phyloP scores from a whole-genome alignment of 2,888 invertebrate species.

The Alviniconcha strummeri region DNA sequence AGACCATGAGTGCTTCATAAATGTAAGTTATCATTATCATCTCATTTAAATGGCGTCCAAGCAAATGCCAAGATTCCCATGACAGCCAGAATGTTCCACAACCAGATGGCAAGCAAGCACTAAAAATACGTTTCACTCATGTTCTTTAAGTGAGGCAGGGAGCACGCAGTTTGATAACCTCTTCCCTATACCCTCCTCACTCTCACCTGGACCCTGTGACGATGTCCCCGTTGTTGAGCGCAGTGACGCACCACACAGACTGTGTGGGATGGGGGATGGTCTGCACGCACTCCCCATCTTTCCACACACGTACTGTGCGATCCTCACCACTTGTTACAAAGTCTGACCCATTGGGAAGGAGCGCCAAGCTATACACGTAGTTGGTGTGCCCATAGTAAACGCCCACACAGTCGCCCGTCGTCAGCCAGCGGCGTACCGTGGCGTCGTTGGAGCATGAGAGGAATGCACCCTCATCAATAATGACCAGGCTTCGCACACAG shows the following conservation, averaged over 20 bases:
- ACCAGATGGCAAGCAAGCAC: too few relatives aligned
- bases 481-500: constrained; percentile 88
- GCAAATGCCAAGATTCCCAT: too few relatives aligned
- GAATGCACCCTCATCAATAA: constrained; percentile 81
- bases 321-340: constrained; percentile 94
- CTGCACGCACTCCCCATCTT: constrained; percentile 75
- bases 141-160: too few relatives aligned
- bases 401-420: constrained; percentile 80
- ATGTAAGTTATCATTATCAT: too few relatives aligned
- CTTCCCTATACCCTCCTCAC: too few relatives aligned
- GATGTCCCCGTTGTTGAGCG: constrained; percentile 90
- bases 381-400: constrained; percentile 70
- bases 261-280: constrained; percentile 87
- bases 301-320: constrained; percentile 88
- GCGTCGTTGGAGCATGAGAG: constrained; percentile 96
- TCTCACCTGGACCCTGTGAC: constrained; percentile 83
- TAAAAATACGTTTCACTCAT: too few relatives aligned
- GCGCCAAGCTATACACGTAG: constrained; percentile 82
- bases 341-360: constrained; percentile 76
- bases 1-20: too few relatives aligned
- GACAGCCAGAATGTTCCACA: too few relatives aligned
- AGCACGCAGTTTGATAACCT: too few relatives aligned
- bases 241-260: constrained; percentile 91
- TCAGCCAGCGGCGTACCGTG: constrained; percentile 87
- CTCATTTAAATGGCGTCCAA: too few relatives aligned